These are phyloP conservation scores for Sinonovacula constricta DNA, from an alignment of 1,140 invertebrate genomes.

Conservation along the genomic window DNA sequence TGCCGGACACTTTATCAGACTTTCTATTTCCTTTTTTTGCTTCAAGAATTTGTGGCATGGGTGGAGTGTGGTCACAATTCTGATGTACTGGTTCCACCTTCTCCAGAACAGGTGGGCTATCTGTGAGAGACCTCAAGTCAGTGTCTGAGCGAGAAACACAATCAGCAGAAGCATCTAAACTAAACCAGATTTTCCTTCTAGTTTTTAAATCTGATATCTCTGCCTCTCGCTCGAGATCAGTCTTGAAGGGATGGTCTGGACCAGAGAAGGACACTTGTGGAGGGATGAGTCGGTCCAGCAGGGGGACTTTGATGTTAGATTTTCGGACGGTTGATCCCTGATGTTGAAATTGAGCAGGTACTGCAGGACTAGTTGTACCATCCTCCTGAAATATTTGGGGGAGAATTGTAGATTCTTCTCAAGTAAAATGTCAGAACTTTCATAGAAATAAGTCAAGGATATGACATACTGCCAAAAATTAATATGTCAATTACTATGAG, in stretches of 20 bases:
- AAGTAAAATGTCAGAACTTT: too few species aligned
- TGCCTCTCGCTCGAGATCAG: slow-evolving; percentile 4
- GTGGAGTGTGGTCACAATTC: slow-evolving; percentile 14
- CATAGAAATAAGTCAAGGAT: too few species aligned
- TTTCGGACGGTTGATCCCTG: neutral
- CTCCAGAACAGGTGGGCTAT: slow-evolving; percentile 34
- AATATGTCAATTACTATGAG: too few species aligned
- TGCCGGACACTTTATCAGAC: neutral
- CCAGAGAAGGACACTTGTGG: neutral
- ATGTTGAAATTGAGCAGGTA: too few species aligned
- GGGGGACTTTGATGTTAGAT: neutral
- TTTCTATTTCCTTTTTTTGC: slow-evolving; percentile 13
- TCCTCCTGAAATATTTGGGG: slow-evolving; percentile 21
- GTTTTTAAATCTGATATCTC: neutral
- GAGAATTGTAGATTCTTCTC: too few species aligned
- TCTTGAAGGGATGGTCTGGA: slow-evolving; percentile 28
- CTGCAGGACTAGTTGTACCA: slow-evolving; percentile 11
- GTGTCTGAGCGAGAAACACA: neutral
- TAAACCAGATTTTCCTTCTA: slow-evolving; percentile 18
- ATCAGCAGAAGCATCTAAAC: neutral
- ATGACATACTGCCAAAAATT: too few species aligned
- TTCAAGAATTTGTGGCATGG: slow-evolving; percentile 43
- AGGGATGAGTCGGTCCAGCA: slow-evolving; percentile 32
- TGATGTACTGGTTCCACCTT: slow-evolving; percentile 39
- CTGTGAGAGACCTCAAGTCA: neutral